Base-by-base conservation (phyloP, 2,888 invertebrate species). In the Clunio marinus region DNA sequence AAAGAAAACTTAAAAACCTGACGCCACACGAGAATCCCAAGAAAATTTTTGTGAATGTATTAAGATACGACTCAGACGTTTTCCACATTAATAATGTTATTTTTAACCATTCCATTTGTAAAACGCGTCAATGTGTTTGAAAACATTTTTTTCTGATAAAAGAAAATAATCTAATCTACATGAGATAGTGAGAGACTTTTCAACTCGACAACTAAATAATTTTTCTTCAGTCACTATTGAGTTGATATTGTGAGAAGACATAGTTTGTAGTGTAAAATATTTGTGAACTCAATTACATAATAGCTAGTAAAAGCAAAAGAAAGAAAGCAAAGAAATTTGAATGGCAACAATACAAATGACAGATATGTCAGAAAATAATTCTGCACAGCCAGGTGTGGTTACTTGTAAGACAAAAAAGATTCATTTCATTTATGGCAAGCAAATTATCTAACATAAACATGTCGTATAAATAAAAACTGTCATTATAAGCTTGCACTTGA, bases 111-210 rank as follows among this genome's bases (percentile, higher is more conserved):
- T 51, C 51, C 15, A 20, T 22, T 17, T 51, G 8, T 51, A 20
- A 17, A 7, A 20, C 2, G 51, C 27, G 57, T 58, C 57, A 58
- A 58, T 58, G 57, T 58, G 60, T 37, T 60, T 60, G 51, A 51
- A 51, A 51, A 51, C 7, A 41, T 7, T 2, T 25, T 7, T 25
- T n/a, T n/a, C n/a, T 60, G 60, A 60, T 60, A 60, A 60, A 60
- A 60, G 20, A 60, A n/a, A 60, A 60, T 60, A 60, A 60, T 60
- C 60, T 60, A 60, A 60, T 60, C 60, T 60, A 37, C 22, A 22
- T 22, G 20, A 20, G 27, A 58, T 51, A 51, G n/a, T 4, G 10
- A 22, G 22, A 25, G 10, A 45, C 45, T 7, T 15, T 58, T 22
- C 8, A 55, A 55, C 51, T 22, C 20, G 51, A 13, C n/a, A n/a